phyloP scores from a whole-genome alignment of 2,113 vertebrate species.

The Suricata suricatta region DNA sequence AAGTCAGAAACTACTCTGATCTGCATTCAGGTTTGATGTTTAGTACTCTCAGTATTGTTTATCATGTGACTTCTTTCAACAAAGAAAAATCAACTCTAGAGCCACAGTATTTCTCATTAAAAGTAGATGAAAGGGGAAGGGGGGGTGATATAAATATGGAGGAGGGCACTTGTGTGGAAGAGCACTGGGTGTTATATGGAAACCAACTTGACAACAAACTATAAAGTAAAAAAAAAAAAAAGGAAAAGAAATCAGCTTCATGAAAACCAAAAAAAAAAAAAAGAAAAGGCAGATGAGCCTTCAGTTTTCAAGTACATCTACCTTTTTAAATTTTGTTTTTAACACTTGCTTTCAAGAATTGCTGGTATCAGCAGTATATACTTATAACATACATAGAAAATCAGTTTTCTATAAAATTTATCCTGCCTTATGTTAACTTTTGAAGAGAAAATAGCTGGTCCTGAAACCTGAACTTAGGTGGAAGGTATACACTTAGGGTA shows the following conservation, averaged over 20 bases:
- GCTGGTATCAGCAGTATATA: neutral
- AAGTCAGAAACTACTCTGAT: constrained; percentile 25
- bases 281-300: neutral
- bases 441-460: neutral
- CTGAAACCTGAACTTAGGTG: neutral
- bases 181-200: too few species aligned
- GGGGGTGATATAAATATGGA: too few species aligned
- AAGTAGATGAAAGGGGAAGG: neutral
- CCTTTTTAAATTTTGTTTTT: constrained; percentile 28
- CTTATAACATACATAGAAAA: neutral
- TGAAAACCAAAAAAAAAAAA: too few species aligned
- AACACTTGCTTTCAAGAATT: constrained; percentile 18
- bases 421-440: constrained; percentile 22
- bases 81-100: constrained; percentile 20
- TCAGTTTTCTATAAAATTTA: constrained; percentile 39
- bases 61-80: neutral
- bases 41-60: constrained; percentile 45
- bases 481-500: neutral
- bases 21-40: constrained; percentile 26
- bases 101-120: constrained; percentile 23
- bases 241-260: too few species aligned
- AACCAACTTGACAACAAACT: too few species aligned
- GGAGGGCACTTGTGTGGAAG: too few species aligned
- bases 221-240: too few species aligned
- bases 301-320: neutral